Evolutionary conservation across 1,140 invertebrate genomes (phyloP), one percentile per base, ranked within the genome.

Genomic region (Oscheius sp.): DNA sequence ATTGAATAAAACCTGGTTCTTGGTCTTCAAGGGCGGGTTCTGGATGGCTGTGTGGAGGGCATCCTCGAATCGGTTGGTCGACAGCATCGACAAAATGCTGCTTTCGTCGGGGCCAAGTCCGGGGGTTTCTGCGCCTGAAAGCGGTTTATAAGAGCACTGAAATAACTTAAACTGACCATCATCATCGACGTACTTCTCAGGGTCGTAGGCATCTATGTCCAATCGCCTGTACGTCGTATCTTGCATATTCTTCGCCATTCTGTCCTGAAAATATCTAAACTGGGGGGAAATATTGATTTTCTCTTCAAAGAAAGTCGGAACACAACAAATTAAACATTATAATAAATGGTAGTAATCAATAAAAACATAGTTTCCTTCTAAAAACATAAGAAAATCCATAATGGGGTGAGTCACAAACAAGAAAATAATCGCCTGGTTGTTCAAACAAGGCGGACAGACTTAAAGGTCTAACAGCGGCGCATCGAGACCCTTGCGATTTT

Each of bases 181-280:
- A 20, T 76, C 75, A 28, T 76, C 75, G 20, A 75, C 64, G 59
- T 77, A 77, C 28, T 78, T 61, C 28, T 79, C 69, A 2, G 77
- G 73, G 52, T 78, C 76, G 31, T 76, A 78, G 1, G 69, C 77
- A 58, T 78, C 77, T 13, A 78, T 77, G 55, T 78, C 77, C 13
- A 78, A 15, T 38, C 79, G 75, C 45, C 77, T 29, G 34, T 75
- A 78, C 18, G 66, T 72, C 13, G 77, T 76, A 49, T 79, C 68
- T 35, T 73, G 59, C 77, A 78, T 67, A 46, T 78, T 78, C 55
- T 77, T 79, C n/a, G 77, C 55, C 77, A 78, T 78, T 28, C 55
- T 73, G 2, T 26, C 29, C 63, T 73, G 42, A 49, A 71, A 64
- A 32, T 45, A 45, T 45, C 23, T 18, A 45, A 45, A 45, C 23